Evolutionary conservation across 2,113 vertebrate genomes (phyloP).

Genomic region (Lamprologus speciosus): DNA sequence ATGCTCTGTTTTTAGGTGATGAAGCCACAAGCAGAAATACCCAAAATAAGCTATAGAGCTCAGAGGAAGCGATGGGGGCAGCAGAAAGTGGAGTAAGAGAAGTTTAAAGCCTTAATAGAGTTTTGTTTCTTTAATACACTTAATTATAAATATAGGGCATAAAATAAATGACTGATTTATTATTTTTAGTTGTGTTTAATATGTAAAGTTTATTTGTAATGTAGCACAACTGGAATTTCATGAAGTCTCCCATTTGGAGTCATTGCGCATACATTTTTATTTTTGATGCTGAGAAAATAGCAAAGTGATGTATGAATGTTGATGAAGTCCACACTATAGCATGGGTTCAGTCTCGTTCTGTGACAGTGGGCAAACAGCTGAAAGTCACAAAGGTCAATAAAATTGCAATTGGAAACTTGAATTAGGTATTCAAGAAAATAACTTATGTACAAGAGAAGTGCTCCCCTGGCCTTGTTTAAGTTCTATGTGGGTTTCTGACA

Average conservation of each 20-base stretch:
- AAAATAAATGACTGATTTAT: neutral
- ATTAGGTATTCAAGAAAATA: fast-evolving
- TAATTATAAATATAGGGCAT: neutral
- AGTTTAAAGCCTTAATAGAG: neutral
- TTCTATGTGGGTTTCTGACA: neutral
- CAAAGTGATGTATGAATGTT: neutral
- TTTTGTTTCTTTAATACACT: neutral
- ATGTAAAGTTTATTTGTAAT: neutral
- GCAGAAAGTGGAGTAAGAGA: neutral
- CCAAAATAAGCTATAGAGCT: neutral
- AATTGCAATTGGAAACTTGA: neutral
- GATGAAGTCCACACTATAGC: neutral
- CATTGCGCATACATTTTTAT: neutral
- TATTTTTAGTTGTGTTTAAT: neutral
- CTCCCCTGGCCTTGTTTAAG: neutral
- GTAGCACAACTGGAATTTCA: neutral
- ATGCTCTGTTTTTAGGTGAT: neutral
- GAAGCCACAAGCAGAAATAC: neutral
- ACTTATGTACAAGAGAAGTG: neutral
- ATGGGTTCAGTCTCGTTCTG: neutral
- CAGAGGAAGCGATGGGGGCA: neutral
- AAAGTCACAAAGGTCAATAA: neutral
- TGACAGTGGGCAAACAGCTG: neutral
- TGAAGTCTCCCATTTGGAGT: neutral
- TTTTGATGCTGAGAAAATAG: neutral